Percentiles rank a stretch among this genome's conserved stretches.
Evolutionary conservation across 2,888 invertebrate species (phyloP).

Genomic region (Spisula solida): DNA sequence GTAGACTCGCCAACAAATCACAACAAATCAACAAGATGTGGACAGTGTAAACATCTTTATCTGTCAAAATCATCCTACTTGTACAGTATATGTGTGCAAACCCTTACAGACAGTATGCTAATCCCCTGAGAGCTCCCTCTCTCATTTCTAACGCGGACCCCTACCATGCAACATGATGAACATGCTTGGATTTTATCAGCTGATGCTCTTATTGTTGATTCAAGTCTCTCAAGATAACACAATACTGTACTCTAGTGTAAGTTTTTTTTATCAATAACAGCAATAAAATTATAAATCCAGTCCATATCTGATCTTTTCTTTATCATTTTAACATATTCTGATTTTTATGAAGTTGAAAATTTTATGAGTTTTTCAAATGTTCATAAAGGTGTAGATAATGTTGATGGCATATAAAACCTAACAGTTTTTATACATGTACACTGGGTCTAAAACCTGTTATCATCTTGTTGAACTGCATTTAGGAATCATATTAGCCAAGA

Average conservation of each 20-base stretch:
- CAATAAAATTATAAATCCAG: not conserved
- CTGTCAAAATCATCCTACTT: conserved; percentile 12
- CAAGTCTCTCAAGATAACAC: not conserved
- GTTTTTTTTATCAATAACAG: not conserved
- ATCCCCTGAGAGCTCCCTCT: not conserved
- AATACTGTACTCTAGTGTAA: not conserved
- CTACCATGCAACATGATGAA: conserved; percentile 5
- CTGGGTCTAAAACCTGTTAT: too few species aligned
- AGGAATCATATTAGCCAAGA: too few species aligned
- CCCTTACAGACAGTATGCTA: conserved; percentile 1
- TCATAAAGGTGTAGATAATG: not conserved
- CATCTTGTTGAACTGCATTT: too few species aligned
- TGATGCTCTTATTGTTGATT: conserved; percentile 17
- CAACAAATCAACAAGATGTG: conserved; percentile 5
- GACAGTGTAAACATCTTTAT: conserved; percentile 8
- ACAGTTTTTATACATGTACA: too few species aligned
- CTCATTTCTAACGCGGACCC: not conserved
- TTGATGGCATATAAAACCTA: not conserved
- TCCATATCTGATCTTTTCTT: not conserved
- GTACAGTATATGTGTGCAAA: conserved; percentile 1
- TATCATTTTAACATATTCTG: not conserved
- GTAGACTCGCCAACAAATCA: not conserved
- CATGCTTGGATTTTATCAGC: not conserved
- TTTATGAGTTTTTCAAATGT: conserved; percentile 3
- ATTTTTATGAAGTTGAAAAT: not conserved